Evolutionary conservation across 1,140 invertebrate genomes (phyloP), one percentile per base, ranked within the genome.

Genomic region (Ctenoplectra terminalis): DNA sequence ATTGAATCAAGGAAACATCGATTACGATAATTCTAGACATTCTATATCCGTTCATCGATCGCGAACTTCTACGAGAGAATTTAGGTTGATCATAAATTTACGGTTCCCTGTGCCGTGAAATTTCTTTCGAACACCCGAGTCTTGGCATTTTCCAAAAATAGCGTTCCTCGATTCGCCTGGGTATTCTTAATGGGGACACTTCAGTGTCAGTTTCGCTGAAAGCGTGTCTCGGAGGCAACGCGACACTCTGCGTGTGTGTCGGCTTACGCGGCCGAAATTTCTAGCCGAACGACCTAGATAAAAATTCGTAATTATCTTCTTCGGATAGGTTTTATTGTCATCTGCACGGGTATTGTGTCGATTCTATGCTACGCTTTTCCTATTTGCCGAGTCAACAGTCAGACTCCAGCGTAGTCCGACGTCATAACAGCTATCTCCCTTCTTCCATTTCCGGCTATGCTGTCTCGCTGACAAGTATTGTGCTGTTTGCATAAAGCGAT

Each of bases 361-460:
- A 50, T 54, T 70, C 75, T 11, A 63, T 26, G 17, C 20, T 60
- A 52, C 67, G 86, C 72, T 81, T 87, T 87, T 84, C 85, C 86
- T 87, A 87, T 87, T 87, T 87, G 86, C 86, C 85, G 85, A 87
- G 86, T 87, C 86, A 87, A 87, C 81, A 87, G 81, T 70, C 60
- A 84, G 72, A 84, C 81, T 80, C 64, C 23, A 60, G 70, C 56
- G 29, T 37, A 48, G 76, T 66, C 67, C 43, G 56, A 84, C 73
- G 85, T 79, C 81, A 86, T 87, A 87, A 87, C 81, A 86, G 86
- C 76, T 87, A 87, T 81, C 85, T 73, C 76, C 69, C 72, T 72
- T 73, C 85, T 84, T 78, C 86, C 69, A 84, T 86, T 87, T 87
- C 85, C 86, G 85, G 86, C 81, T 87, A 74, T 26, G 86, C 85